Evolutionary conservation across 2,113 vertebrate species (phyloP).

Genomic region (Lonchura striata): DNA sequence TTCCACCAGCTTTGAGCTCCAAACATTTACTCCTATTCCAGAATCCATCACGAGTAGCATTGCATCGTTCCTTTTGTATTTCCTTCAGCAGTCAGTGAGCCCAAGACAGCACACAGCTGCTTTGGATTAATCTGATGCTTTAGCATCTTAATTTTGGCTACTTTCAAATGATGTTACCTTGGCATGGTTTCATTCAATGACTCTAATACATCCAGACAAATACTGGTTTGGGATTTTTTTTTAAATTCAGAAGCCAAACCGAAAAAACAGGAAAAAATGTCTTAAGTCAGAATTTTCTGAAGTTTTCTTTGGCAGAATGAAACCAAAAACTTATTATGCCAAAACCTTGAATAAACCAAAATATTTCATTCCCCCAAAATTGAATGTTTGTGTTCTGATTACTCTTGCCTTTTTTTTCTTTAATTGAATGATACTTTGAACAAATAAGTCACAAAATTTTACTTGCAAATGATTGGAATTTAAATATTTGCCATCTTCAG

Average conservation of each 20-base stretch:
- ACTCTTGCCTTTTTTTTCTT: background rate
- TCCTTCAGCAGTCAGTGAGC: background rate
- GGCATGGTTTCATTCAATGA: background rate
- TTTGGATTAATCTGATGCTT: background rate
- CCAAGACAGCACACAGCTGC: background rate
- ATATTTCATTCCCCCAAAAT: background rate
- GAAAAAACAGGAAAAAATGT: background rate
- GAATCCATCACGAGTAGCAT: background rate
- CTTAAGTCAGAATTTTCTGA: background rate
- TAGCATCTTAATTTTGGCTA: background rate
- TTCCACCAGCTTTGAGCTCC: background rate
- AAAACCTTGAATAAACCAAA: background rate
- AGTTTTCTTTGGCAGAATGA: conserved; percentile 16
- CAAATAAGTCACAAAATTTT: background rate
- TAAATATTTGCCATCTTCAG: background rate
- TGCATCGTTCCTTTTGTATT: background rate
- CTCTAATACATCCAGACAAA: background rate
- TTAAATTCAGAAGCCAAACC: background rate
- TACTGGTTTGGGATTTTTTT: background rate
- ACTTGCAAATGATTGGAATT: background rate
- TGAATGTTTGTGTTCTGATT: background rate
- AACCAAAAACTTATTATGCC: background rate
- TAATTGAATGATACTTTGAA: background rate
- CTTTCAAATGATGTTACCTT: background rate
- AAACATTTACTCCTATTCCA: background rate